Base-by-base conservation (phyloP, 1,140 invertebrate genomes). In the Lucilia sericata region DNA sequence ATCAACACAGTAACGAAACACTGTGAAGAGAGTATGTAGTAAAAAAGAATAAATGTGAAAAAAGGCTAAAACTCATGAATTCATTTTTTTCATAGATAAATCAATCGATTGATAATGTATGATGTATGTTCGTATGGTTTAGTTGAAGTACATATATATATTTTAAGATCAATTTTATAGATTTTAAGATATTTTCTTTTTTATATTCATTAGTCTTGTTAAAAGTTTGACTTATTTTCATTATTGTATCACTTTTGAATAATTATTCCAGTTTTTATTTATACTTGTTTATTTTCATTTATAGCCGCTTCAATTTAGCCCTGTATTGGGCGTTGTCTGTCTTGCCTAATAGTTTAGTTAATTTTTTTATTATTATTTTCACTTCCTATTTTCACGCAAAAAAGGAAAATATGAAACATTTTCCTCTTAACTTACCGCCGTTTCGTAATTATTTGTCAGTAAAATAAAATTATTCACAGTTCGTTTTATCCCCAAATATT, bases 101-200 rank as follows among this genome's bases (percentile, higher is more conserved):
- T 82, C 55, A 82, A 82, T 82, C 81, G 81, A 82, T 82, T 17
- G 55, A 51, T n/a, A 60, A 65, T 82, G 47, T 49, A 81, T 13
- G 49, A 13, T 51, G 49, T 17, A 55, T 12, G 13, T 13, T 17
- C 17, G 9, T 13, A 55, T 14, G 51, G 51, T 55, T 55, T 55
- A n/a, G 51, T 55, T 12, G 9, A n/a, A 12, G 12, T 55, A 55
- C 13, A 55, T 55, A n/a, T 3, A 4, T 36, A 17, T 55, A 55
- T 55, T 55, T 55, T 55, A 55, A 55, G 51, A 55, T 70, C 17
- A 70, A 21, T 17, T 70, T 70, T 21, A 7, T 21, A 21, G 3
- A 70, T 70, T 21, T 30, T 30, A 30, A 17, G 5, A n/a, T 60
- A 60, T 60, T 19, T 21, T 19, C 65, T 7, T 9, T 21, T 70